These are phyloP conservation scores for Andrena marginata DNA, from an alignment of 2,888 invertebrate species.

Conservation along the genomic window DNA sequence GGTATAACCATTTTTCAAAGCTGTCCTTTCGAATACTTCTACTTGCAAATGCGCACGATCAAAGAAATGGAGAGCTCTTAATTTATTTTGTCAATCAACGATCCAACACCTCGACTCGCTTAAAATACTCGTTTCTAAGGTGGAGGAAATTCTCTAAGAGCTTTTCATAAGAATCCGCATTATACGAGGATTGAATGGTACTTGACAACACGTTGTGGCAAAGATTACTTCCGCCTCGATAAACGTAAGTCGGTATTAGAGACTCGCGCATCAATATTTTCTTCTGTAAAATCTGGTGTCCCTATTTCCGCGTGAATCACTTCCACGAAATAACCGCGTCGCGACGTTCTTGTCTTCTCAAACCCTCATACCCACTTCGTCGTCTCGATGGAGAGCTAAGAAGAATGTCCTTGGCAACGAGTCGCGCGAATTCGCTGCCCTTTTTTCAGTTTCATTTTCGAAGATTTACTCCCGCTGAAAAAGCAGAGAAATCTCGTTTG, in stretches of 20 bases:
- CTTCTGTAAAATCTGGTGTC: background rate
- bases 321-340: constrained; percentile 1
- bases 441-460: constrained; percentile 21
- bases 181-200: constrained; percentile 1
- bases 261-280: constrained; percentile 33
- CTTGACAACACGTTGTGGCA: background rate
- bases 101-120: too few species aligned
- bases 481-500: constrained; percentile 35
- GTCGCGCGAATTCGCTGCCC: constrained; percentile 5
- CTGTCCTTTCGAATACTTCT: background rate
- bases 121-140: too few species aligned
- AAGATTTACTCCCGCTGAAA: constrained; percentile 11
- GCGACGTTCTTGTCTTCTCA: background rate
- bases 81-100: too few species aligned
- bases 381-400: background rate
- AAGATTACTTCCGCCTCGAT: constrained; percentile 21
- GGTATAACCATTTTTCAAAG: background rate
- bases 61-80: too few species aligned
- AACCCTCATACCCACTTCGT: constrained; percentile 3
- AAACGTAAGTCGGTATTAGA: constrained; percentile 27
- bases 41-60: too few species aligned
- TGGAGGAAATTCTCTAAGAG: too few species aligned
- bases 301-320: background rate
- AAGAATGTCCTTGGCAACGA: constrained; percentile 2
- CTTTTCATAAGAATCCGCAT: background rate